Percentiles rank a stretch among this genome's conserved stretches.
These are phyloP conservation scores for Frieseomelitta varia DNA, from an alignment of 1,140 invertebrate species.

Conservation along the genomic window DNA sequence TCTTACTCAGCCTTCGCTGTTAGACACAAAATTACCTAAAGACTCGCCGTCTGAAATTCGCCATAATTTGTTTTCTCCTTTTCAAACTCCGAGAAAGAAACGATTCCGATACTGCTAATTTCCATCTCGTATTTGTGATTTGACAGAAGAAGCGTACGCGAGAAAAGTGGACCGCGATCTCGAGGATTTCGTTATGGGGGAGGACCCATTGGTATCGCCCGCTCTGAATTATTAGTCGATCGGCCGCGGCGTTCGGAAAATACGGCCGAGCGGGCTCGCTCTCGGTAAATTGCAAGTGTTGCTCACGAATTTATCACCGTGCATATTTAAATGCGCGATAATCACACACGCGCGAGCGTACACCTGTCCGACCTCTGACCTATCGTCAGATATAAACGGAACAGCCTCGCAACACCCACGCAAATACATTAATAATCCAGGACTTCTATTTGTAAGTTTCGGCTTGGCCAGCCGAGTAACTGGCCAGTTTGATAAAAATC, in stretches of 20 bases:
- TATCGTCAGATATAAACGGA: constrained; percentile 24
- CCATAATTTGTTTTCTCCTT: background rate
- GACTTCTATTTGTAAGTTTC: constrained; percentile 18
- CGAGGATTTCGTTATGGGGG: background rate
- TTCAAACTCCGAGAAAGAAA: background rate
- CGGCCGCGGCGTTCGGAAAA: background rate
- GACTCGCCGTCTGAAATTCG: background rate
- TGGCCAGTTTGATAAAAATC: background rate
- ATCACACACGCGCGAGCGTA: background rate
- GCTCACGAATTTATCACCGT: constrained; percentile 2
- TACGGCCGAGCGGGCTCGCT: no score
- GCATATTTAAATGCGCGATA: background rate
- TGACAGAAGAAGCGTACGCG: background rate
- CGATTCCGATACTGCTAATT: background rate
- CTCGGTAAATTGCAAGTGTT: constrained; percentile 5
- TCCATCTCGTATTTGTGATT: background rate
- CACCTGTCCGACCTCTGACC: constrained; percentile 31
- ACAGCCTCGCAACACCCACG: constrained; percentile 7
- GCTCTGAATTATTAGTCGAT: background rate
- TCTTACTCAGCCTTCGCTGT: no score
- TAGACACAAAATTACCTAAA: background rate
- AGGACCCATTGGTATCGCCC: no score
- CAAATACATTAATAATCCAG: constrained; percentile 25
- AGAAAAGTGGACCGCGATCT: background rate
- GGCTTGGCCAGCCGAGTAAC: background rate